A percentile compares a stretch with the other conserved stretches of the same genome.
phyloP scores from a whole-genome alignment of 1,140 invertebrate genomes.

The Bombyx mori region ASM3026992v2 NC_085122.1:9990001-9990500 shows the following conservation, averaged over 20 bases:
- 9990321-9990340: constrained; percentile 84
- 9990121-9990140: too few species aligned
- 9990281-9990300: background rate
- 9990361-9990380: constrained; percentile 62
- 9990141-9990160: too few species aligned
- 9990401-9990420: constrained; percentile 37
- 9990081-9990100: too few species aligned
- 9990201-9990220: background rate
- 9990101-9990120: too few species aligned
- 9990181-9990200: background rate
- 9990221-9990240: background rate
- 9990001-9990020: too few species aligned
- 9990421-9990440: background rate
- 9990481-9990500: constrained; percentile 9
- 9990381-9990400: constrained; percentile 31
- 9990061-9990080: too few species aligned
- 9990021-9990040: too few species aligned
- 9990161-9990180: too few species aligned
- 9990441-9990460: background rate
- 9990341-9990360: constrained; percentile 79
- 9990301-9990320: constrained; percentile 63
- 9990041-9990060: too few species aligned
- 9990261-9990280: too few species aligned
- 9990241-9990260: background rate
- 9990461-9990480: too few species aligned